Evolutionary conservation across 2,797 vertebrate genomes (phyloP).

Genomic region (Agapornis canus): DNA sequence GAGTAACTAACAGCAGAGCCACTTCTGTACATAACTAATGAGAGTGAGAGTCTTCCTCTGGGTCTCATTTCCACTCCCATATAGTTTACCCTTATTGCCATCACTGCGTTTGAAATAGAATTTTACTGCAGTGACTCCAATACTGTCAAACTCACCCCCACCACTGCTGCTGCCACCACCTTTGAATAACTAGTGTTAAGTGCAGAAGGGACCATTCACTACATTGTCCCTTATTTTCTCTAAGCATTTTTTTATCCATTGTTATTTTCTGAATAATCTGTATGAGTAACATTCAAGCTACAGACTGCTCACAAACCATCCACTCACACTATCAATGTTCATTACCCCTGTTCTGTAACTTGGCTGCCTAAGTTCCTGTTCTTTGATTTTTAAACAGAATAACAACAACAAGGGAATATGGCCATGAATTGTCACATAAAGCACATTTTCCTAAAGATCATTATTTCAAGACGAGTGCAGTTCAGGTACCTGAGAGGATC

Average conservation of each 20-base stretch:
- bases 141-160: neutral
- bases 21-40: neutral
- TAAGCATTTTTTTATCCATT: slow-evolving; percentile 37
- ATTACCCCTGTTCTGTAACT: slow-evolving; percentile 22
- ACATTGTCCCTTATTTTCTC: slow-evolving; percentile 19
- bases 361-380: neutral
- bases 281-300: neutral
- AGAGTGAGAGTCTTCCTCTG: neutral
- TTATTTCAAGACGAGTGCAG: neutral
- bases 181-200: neutral
- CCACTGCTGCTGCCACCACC: rapidly evolving
- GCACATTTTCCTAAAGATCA: neutral
- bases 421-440: neutral
- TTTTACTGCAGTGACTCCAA: slow-evolving; percentile 2
- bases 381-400: slow-evolving; percentile 13
- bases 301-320: neutral
- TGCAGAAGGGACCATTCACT: neutral
- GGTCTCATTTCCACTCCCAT: neutral
- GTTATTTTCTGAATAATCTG: slow-evolving; percentile 36
- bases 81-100: neutral
- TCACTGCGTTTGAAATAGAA: neutral
- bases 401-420: neutral
- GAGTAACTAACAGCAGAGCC: neutral
- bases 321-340: neutral
- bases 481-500: neutral